Percentiles rank a stretch among this genome's conserved stretches.
phyloP scores from a whole-genome alignment of 2,797 vertebrate genomes.

The Fringilla coelebs region DNA sequence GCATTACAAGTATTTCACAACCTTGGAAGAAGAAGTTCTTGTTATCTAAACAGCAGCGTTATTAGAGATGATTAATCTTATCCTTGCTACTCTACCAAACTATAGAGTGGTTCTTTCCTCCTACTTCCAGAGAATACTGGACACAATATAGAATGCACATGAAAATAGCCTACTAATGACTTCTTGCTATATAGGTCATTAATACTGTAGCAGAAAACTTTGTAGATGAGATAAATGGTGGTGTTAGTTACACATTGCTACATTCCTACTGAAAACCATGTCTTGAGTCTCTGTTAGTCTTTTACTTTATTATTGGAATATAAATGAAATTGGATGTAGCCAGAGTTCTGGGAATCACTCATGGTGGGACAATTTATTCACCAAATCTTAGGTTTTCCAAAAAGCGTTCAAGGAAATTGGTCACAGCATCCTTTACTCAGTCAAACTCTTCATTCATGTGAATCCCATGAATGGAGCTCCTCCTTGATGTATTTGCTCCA shows the following conservation, averaged over 20 bases:
- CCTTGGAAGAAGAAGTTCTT: background rate
- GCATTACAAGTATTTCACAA: conserved; percentile 17
- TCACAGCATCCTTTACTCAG: background rate
- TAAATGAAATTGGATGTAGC: background rate
- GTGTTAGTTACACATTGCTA: background rate
- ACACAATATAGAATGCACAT: background rate
- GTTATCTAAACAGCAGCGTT: background rate
- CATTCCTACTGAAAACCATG: background rate
- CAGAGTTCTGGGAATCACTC: background rate
- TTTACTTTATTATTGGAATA: background rate
- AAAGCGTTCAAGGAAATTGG: background rate
- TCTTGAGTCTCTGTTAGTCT: background rate
- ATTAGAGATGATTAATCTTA: background rate
- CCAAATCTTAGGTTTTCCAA: background rate
- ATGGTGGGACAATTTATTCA: background rate
- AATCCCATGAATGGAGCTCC: background rate
- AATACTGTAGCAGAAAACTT: background rate
- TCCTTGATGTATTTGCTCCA: background rate
- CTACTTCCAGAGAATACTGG: background rate
- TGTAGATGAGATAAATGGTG: background rate
- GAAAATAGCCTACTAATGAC: background rate
- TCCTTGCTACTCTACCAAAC: background rate
- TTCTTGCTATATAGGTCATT: background rate
- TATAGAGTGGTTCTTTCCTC: background rate
- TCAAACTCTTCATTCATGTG: background rate